Base-by-base conservation (phyloP, 2,888 invertebrate species). In the Aporophyla lueneburgensis region DNA sequence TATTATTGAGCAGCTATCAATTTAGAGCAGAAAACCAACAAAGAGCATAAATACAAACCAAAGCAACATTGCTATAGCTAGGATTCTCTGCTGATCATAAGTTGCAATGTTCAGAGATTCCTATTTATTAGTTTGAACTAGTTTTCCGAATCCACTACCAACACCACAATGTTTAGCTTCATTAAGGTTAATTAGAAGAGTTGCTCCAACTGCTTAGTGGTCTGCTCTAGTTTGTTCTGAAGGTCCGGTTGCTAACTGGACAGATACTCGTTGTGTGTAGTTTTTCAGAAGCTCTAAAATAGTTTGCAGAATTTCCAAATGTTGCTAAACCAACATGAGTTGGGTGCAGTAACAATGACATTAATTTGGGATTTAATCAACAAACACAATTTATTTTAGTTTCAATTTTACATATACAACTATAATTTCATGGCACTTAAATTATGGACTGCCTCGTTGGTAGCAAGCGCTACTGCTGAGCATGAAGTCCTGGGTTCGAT, bases 71-170 rank as follows among this genome's bases (percentile, higher is more conserved):
- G 16, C 14, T 43, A 0, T 0, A 61, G 24, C 75, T 9, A 53
- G 46, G 24, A 54, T 65, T 58, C 16, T 24, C 40, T 76, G 14
- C 74, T 63, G 56, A 61, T 81, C 24, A 76, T 24, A 82, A 76
- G 61, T 82, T 80, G 24, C 24, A 49, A 16, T 56, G 53, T 33
- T 46, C 43, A 16, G 43, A 56, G n/a, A 53, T 14, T 75, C 61
- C 77, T 56, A 70, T 56, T 53, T 62, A 76, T 70, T 67, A 62
- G 78, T 77, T 77, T 43, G 78, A 24, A 16, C 56, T 59, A 66
- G 56, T 77, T 82, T 33, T 7, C n/a, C 27, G 19, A 21, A 53
- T 43, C 14, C 54, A 51, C 12, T 9, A n/a, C 24, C 21, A 59
- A 43, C 58, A 58, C 40, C n/a, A 58, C 43, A 53, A 62, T 83